Percentiles rank a stretch among this genome's conserved stretches.
These are phyloP conservation scores for Corvus moneduloides DNA, from an alignment of 2,113 vertebrate genomes.

Conservation along the genomic window DNA sequence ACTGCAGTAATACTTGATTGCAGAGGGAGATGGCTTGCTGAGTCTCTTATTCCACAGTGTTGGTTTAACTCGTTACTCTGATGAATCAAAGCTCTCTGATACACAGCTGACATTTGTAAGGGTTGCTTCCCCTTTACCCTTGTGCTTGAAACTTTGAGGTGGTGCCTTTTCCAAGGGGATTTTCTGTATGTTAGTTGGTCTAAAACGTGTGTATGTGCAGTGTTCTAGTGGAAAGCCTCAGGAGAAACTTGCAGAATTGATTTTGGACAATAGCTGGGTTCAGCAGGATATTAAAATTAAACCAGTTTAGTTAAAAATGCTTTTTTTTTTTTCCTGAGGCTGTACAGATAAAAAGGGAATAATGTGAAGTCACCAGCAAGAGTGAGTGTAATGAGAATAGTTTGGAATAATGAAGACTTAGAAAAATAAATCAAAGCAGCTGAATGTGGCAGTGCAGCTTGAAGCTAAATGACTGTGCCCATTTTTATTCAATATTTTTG, in stretches of 20 bases:
- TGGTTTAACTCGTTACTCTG: not conserved
- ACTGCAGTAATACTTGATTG: not conserved
- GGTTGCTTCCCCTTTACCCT: not conserved
- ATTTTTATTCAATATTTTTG: not conserved
- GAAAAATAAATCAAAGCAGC: not conserved
- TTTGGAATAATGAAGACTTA: not conserved
- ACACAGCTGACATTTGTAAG: not conserved
- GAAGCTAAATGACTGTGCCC: not conserved
- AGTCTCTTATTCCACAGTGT: not conserved
- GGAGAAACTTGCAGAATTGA: not conserved
- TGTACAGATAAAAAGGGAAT: not conserved
- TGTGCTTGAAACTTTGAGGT: not conserved
- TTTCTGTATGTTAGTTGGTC: fast-evolving
- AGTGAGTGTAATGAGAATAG: not conserved
- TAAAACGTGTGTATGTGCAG: fast-evolving
- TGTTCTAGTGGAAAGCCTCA: not conserved
- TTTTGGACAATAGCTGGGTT: not conserved
- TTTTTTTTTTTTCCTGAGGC: not conserved
- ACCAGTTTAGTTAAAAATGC: not conserved
- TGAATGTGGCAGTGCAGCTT: not conserved
- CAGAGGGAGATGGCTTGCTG: not conserved
- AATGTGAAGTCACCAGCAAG: not conserved
- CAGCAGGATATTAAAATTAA: not conserved
- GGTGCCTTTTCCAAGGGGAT: not conserved
- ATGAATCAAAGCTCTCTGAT: not conserved